phyloP scores from a whole-genome alignment of 1,140 invertebrate genomes.

The Lepidurus arcticus region DNA sequence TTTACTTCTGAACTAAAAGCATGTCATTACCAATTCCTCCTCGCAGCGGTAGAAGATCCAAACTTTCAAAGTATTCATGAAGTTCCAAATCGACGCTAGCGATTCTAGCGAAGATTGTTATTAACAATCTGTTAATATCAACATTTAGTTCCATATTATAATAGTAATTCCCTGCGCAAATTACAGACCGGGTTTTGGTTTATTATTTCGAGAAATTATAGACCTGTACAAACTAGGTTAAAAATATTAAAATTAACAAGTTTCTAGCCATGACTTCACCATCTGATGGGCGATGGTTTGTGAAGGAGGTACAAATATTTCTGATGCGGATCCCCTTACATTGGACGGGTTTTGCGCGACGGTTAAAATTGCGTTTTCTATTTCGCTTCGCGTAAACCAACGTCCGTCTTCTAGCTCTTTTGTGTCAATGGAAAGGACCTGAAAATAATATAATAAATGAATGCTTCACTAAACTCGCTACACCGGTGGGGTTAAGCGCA shows the following conservation, averaged over 20 bases:
- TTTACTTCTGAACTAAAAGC: too few relatives aligned
- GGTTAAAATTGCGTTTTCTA: constrained; percentile 42
- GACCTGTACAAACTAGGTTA: background rate
- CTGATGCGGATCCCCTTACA: constrained; percentile 32
- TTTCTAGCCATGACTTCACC: constrained; percentile 47
- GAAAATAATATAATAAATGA: background rate
- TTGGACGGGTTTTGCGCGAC: constrained; percentile 41
- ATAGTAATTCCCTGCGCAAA: too few relatives aligned
- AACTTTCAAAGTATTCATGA: background rate
- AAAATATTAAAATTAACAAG: constrained; percentile 15
- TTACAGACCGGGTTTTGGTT: too few relatives aligned
- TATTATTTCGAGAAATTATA: too few relatives aligned
- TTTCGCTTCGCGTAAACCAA: constrained; percentile 52
- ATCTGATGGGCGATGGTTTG: constrained; percentile 53
- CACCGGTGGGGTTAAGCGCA: constrained; percentile 4
- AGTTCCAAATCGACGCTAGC: background rate
- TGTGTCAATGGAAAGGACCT: constrained; percentile 28
- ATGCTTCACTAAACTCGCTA: background rate
- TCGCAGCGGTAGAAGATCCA: background rate
- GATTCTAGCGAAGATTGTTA: background rate
- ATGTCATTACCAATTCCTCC: background rate
- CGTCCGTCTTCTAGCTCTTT: constrained; percentile 51
- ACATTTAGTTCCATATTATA: too few relatives aligned
- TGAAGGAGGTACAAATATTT: constrained; percentile 48
- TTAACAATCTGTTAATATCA: background rate